These are phyloP conservation scores for Polyommatus icarus DNA, from an alignment of 2,888 invertebrate species.

Conservation along the genomic window DNA sequence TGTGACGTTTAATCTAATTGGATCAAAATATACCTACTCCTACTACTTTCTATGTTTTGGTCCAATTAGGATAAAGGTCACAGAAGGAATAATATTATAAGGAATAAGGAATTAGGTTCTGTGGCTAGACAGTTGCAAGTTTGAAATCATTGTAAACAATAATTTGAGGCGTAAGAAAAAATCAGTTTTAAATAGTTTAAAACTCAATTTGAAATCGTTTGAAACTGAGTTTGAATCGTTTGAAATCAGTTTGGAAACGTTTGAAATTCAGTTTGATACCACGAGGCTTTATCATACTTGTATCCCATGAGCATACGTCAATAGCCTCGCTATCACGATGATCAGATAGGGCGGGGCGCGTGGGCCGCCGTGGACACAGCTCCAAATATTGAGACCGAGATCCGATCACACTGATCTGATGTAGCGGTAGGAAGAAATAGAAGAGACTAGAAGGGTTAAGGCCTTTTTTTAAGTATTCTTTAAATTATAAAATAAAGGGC, in stretches of 20 bases:
- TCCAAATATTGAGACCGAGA: slow-evolving; percentile 16
- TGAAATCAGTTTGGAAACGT: neutral
- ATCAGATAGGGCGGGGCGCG: slow-evolving; percentile 17
- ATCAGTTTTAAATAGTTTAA: too few species aligned
- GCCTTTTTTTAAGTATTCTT: too few species aligned
- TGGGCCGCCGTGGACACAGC: slow-evolving; percentile 9
- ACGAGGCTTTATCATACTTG: neutral
- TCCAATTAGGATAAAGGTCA: neutral
- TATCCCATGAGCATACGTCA: slow-evolving; percentile 32
- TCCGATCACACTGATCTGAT: neutral
- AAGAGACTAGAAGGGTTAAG: neutral
- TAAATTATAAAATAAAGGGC: too few species aligned
- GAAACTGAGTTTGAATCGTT: neutral
- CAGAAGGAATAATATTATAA: neutral
- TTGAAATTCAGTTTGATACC: neutral
- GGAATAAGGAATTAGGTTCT: too few species aligned
- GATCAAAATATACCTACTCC: neutral
- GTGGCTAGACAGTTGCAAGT: too few species aligned
- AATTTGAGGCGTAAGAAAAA: too few species aligned
- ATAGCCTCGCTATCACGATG: slow-evolving; percentile 36
- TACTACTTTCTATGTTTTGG: neutral
- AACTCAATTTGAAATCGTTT: neutral
- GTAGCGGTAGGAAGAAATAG: neutral
- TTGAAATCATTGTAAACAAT: too few species aligned
- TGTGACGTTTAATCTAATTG: neutral